Percentiles rank a stretch among this genome's conserved stretches.
Conservation (phyloP, 2,888 invertebrate genomes). For the Tromatobia lineatoria region DNA sequence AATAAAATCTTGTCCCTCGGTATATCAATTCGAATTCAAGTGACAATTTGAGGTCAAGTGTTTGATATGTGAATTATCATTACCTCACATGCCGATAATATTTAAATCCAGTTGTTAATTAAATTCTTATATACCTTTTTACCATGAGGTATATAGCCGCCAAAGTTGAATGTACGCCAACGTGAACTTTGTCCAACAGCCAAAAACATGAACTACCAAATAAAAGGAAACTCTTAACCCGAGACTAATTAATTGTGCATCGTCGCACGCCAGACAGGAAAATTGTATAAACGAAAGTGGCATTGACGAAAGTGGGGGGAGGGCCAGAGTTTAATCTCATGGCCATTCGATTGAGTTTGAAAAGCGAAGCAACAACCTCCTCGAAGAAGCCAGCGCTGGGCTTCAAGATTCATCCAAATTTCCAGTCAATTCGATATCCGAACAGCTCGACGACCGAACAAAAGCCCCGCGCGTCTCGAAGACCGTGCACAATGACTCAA, state of each 20-base stretch:
- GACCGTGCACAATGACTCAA: conserved; percentile 58
- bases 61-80: too few relatives aligned
- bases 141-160: too few relatives aligned
- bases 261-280: not conserved
- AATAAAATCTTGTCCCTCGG: too few relatives aligned
- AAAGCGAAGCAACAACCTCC: conserved; percentile 28
- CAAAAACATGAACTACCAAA: not conserved
- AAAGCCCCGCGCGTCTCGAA: conserved; percentile 52
- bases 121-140: too few relatives aligned
- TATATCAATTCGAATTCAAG: too few relatives aligned
- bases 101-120: too few relatives aligned
- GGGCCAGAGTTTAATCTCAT: conserved; percentile 41
- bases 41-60: too few relatives aligned
- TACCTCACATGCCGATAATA: too few relatives aligned
- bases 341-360: conserved; percentile 33
- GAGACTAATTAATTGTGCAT: conserved; percentile 11
- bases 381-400: not conserved
- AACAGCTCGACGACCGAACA: conserved; percentile 40
- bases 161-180: not conserved
- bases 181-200: not conserved
- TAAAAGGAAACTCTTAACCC: not conserved
- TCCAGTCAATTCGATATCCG: conserved; percentile 59
- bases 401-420: conserved; percentile 60
- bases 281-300: conserved; percentile 9
- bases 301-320: not conserved